Conservation (phyloP, 1,140 invertebrate species). For the Zaprionus camerounensis region DNA sequence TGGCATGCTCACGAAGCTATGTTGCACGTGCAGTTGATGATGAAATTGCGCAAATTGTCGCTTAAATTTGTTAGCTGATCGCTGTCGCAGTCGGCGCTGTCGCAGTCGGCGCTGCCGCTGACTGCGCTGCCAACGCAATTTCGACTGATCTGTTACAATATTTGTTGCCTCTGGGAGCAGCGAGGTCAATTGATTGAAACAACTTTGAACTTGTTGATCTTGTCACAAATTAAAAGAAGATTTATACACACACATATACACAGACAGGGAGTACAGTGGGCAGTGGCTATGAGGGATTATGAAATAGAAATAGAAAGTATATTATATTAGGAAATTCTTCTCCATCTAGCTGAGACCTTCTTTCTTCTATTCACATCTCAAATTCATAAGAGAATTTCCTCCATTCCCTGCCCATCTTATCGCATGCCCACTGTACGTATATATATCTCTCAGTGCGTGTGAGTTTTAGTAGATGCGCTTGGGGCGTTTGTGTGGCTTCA, state of each 20-base stretch:
- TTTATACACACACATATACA: constrained; percentile 66
- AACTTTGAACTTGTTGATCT: constrained; percentile 84
- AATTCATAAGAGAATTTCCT: background rate
- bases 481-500: constrained; percentile 27
- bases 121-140: constrained; percentile 14
- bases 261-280: constrained; percentile 18
- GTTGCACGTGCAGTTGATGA: constrained; percentile 63
- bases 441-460: constrained; percentile 41
- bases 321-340: background rate
- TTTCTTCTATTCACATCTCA: background rate
- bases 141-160: constrained; percentile 77
- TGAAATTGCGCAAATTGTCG: constrained; percentile 65
- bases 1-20: constrained; percentile 39
- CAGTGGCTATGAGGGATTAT: background rate
- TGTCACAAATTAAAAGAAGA: constrained; percentile 84
- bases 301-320: background rate
- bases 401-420: background rate
- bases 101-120: constrained; percentile 4
- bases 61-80: constrained; percentile 49
- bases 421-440: constrained; percentile 26
- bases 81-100: background rate
- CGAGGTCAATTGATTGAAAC: constrained; percentile 84
- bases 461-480: constrained; percentile 46
- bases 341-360: no score
- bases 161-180: constrained; percentile 77